A percentile compares a stretch with the other conserved stretches of the same genome.
These are phyloP conservation scores for Zonitis immaculata DNA, from an alignment of 2,888 invertebrate species.

Conservation along the genomic window DNA sequence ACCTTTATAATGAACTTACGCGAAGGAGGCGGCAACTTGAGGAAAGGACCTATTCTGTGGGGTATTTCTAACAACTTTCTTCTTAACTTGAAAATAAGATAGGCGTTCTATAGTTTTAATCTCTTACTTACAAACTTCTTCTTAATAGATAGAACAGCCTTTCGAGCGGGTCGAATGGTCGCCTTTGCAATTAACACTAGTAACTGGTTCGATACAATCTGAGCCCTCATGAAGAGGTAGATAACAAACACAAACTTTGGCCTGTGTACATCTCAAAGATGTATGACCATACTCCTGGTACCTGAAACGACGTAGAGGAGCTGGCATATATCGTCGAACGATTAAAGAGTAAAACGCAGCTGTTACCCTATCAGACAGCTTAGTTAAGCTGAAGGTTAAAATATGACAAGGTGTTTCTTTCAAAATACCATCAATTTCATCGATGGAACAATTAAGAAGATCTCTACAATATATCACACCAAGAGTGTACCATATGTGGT, in stretches of 20 bases:
- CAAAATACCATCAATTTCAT: no score
- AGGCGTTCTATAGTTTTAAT: conserved; percentile 7
- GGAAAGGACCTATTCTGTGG: no score
- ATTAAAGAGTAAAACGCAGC: no score
- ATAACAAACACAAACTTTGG: conserved; percentile 14
- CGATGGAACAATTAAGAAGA: no score
- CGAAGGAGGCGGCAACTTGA: no score
- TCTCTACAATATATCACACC: no score
- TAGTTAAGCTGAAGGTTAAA: no score
- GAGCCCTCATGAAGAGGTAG: conserved; percentile 8
- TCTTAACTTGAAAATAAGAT: conserved; percentile 1
- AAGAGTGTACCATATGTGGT: no score
- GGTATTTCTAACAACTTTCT: background rate
- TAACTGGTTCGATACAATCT: background rate
- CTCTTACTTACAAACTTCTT: conserved; percentile 13
- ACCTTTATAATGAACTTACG: no score
- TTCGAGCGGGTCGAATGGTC: conserved; percentile 11
- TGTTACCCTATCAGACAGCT: no score
- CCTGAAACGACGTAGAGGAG: conserved; percentile 15
- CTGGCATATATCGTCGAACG: no score
- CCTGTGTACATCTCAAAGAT: conserved; percentile 5
- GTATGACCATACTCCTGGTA: conserved; percentile 18
- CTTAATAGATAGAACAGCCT: conserved; percentile 10
- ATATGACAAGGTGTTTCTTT: no score
- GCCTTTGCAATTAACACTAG: conserved; percentile 10